These are phyloP conservation scores for Drosophila paramelanica DNA, from an alignment of 2,888 invertebrate species.

Conservation along the genomic window DNA sequence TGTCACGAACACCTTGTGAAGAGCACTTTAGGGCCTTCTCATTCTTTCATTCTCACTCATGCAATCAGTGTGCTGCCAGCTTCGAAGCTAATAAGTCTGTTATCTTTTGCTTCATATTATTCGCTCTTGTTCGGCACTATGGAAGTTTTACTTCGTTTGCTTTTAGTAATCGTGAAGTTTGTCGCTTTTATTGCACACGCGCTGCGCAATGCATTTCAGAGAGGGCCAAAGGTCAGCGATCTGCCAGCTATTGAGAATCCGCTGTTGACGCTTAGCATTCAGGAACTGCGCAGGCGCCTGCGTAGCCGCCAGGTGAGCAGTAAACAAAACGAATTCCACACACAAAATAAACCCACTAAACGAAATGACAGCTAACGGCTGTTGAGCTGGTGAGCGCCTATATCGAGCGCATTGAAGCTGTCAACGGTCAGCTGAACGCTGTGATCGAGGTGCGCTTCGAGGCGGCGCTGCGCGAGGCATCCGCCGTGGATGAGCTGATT, in stretches of 20 bases:
- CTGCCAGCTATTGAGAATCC: conserved; percentile 65
- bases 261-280: conserved; percentile 58
- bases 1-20: background rate
- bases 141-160: conserved; percentile 71
- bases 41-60: background rate
- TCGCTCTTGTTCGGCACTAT: conserved; percentile 37
- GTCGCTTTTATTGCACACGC: conserved; percentile 30
- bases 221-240: background rate
- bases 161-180: conserved; percentile 61
- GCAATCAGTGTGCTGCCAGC: conserved; percentile 18
- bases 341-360: no score
- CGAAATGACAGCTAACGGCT: conserved; percentile 86
- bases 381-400: conserved; percentile 87
- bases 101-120: background rate
- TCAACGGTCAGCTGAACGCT: conserved; percentile 89
- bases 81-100: background rate
- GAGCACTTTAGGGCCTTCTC: background rate
- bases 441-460: conserved; percentile 89
- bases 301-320: conserved; percentile 68
- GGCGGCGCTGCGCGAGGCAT: conserved; percentile 88
- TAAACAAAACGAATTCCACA: background rate
- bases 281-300: conserved; percentile 64
- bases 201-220: conserved; percentile 9
- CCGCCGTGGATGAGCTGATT: conserved; percentile 86
- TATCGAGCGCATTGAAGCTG: conserved; percentile 88